Evolutionary conservation across 2,888 invertebrate genomes (phyloP).

Genomic region (Lasiommata megera): DNA sequence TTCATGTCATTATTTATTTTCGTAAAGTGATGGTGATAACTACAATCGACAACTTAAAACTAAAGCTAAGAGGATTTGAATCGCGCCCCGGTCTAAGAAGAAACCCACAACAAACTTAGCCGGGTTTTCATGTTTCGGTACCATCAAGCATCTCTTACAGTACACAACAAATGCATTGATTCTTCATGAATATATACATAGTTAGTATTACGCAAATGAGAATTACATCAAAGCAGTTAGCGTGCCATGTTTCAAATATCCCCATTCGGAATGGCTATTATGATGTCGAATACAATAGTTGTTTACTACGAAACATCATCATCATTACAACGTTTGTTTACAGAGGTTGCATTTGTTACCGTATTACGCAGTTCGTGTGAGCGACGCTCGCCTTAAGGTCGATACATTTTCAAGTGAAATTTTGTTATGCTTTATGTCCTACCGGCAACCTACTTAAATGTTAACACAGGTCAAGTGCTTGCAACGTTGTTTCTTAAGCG

Average conservation of each 20-base stretch:
- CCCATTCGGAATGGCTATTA: conserved; percentile 3
- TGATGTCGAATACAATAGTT: conserved; percentile 21
- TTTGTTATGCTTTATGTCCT: neutral
- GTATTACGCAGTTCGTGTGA: conserved; percentile 36
- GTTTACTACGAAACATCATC: conserved; percentile 30
- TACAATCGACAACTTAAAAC: no score
- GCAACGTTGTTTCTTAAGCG: neutral
- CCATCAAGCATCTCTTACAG: no score
- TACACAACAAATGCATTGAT: neutral
- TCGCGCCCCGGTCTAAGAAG: no score
- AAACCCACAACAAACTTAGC: no score
- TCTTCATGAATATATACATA: neutral
- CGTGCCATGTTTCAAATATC: conserved; percentile 9
- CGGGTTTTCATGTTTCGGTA: no score
- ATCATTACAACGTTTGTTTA: conserved; percentile 33
- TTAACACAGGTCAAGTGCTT: neutral
- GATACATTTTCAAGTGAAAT: neutral
- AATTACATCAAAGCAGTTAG: neutral
- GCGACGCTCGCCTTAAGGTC: conserved; percentile 19
- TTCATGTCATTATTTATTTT: no score
- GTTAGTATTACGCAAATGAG: conserved; percentile 8
- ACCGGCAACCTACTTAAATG: neutral
- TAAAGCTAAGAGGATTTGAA: no score
- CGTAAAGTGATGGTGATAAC: no score
- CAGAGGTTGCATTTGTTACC: conserved; percentile 38